These are phyloP conservation scores for Lophius americanus DNA, from an alignment of 2,797 vertebrate species.

Conservation along the genomic window DNA sequence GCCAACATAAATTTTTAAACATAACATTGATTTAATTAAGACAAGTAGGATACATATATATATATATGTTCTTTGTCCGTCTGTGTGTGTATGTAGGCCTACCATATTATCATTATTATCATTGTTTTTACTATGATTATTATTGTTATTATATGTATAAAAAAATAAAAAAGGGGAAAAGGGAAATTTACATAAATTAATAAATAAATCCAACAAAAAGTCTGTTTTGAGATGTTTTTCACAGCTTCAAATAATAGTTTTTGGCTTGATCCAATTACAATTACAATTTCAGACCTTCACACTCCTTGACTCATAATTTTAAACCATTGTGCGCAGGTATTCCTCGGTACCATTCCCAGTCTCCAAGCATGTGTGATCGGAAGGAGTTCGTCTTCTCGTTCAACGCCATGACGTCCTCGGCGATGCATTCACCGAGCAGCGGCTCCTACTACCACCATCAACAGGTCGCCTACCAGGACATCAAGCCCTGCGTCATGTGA, in stretches of 20 bases:
- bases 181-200: too few relatives aligned
- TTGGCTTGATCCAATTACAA: too few relatives aligned
- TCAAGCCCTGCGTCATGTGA: constrained; percentile 99
- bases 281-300: too few relatives aligned
- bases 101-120: background rate
- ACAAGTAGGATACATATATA: too few relatives aligned
- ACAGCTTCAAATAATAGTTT: background rate
- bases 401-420: constrained; percentile 97
- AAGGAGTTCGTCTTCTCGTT: constrained; percentile 99
- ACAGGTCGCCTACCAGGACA: constrained; percentile 99
- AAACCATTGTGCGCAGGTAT: constrained; percentile 83
- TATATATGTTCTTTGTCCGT: too few relatives aligned
- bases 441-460: constrained; percentile 98
- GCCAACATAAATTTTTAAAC: background rate
- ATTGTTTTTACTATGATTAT: background rate
- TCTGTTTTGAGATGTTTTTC: too few relatives aligned
- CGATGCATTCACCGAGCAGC: constrained; percentile 92
- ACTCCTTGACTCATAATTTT: too few relatives aligned
- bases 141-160: too few relatives aligned
- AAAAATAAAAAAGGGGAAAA: too few relatives aligned
- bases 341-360: constrained; percentile 97
- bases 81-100: too few relatives aligned
- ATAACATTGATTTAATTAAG: too few relatives aligned
- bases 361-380: constrained; percentile 97
- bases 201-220: too few relatives aligned